phyloP scores from a whole-genome alignment of 1,140 invertebrate genomes.

The Drosophila mauritiana region DNA sequence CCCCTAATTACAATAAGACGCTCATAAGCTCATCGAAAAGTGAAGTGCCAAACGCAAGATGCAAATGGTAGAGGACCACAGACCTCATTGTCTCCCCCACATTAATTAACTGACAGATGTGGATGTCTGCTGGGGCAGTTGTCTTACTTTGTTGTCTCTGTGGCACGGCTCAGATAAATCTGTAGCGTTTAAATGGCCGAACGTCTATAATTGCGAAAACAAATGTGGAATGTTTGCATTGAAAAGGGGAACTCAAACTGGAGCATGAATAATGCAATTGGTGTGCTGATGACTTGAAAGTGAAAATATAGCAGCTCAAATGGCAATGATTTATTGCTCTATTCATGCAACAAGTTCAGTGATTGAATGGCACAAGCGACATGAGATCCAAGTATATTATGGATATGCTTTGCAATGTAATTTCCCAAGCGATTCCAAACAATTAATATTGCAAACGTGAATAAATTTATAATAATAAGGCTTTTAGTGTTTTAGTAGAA shows the following conservation, averaged over 20 bases:
- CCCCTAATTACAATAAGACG: constrained; percentile 80
- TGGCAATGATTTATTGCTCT: constrained; percentile 12
- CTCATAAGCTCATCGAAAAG: constrained; percentile 74
- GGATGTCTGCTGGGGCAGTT: constrained; percentile 33
- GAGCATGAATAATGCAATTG: constrained; percentile 39
- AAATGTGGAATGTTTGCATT: constrained; percentile 30
- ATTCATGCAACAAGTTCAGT: constrained; percentile 11
- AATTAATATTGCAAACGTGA: constrained; percentile 3
- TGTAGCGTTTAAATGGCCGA: constrained; percentile 7
- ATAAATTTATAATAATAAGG: not conserved
- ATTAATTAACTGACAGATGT: constrained; percentile 64
- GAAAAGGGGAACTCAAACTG: constrained; percentile 18
- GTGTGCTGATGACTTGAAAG: constrained; percentile 20
- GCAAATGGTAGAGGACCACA: constrained; percentile 1
- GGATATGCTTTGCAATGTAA: not conserved
- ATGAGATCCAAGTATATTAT: not conserved
- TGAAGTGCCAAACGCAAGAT: constrained; percentile 55
- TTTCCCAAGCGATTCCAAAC: not conserved
- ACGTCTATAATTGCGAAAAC: constrained; percentile 11
- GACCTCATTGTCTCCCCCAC: constrained; percentile 17
- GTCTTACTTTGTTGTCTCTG: constrained; percentile 9
- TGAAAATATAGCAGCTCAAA: constrained; percentile 13
- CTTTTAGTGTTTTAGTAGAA: too few relatives aligned
- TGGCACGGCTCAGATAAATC: constrained; percentile 8
- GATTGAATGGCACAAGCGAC: constrained; percentile 2